phyloP scores from a whole-genome alignment of 2,113 vertebrate genomes.

The Ceyx margarethae region DNA sequence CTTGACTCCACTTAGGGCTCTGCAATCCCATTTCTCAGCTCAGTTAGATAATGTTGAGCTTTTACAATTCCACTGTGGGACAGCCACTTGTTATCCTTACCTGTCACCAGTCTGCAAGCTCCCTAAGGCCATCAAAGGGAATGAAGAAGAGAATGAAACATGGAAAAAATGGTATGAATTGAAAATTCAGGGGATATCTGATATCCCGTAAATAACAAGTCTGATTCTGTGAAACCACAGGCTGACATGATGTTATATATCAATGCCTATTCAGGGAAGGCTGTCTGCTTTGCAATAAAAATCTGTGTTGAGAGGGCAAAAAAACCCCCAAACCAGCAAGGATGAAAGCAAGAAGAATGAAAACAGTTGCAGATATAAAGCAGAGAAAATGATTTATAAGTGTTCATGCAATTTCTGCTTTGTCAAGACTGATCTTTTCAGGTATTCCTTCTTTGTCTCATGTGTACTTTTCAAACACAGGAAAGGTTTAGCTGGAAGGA shows the following conservation, averaged over 20 bases:
- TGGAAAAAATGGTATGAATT: not conserved
- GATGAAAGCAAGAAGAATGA: conserved; percentile 46
- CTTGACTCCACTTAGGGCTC: not conserved
- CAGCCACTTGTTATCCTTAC: not conserved
- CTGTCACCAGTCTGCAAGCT: not conserved
- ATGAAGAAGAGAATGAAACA: not conserved
- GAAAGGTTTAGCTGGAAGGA: conserved; percentile 62
- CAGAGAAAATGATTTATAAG: conserved; percentile 46
- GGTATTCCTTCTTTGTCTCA: conserved; percentile 50
- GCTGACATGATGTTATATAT: conserved; percentile 40
- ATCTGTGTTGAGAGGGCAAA: not conserved
- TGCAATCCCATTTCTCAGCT: conserved; percentile 16
- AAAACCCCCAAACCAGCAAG: not conserved
- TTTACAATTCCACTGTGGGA: conserved; percentile 8
- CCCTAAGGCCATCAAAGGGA: not conserved
- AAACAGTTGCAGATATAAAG: conserved; percentile 44
- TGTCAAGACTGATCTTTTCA: conserved; percentile 50
- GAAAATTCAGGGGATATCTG: conserved; percentile 25
- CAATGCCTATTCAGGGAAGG: conserved; percentile 19
- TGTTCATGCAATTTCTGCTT: conserved; percentile 32
- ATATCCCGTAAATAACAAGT: conserved; percentile 44
- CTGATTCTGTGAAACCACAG: not conserved
- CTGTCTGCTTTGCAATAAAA: conserved; percentile 41
- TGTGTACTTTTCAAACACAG: conserved; percentile 38
- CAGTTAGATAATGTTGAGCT: not conserved